phyloP scores from a whole-genome alignment of 2,113 vertebrate genomes.

The Capra hircus region DNA sequence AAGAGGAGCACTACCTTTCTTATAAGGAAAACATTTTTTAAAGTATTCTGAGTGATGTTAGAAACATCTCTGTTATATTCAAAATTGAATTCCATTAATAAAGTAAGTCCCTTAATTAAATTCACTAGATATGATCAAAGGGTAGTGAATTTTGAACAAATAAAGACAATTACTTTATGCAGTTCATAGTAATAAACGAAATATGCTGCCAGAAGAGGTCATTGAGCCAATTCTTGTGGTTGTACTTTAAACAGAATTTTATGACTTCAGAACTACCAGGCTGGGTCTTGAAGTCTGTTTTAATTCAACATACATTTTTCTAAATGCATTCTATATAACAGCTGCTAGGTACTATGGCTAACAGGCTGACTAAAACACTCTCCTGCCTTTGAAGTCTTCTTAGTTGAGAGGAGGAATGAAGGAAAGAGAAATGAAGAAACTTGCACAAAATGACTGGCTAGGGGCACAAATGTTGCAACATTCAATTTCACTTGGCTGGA shows the following conservation, averaged over 20 bases:
- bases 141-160: constrained; percentile 49
- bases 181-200: constrained; percentile 26
- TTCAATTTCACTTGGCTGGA: not conserved
- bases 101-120: not conserved
- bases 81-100: constrained; percentile 9
- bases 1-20: not conserved
- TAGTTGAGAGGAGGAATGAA: not conserved
- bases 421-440: constrained; percentile 4
- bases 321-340: not conserved
- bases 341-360: not conserved
- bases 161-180: constrained; percentile 38
- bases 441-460: not conserved
- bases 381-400: not conserved
- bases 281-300: not conserved
- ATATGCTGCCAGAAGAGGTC: constrained; percentile 18
- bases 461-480: not conserved
- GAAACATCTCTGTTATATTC: not conserved
- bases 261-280: constrained; percentile 32
- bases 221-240: not conserved
- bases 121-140: constrained; percentile 33
- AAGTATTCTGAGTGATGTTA: not conserved
- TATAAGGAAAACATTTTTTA: not conserved
- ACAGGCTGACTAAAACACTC: not conserved
- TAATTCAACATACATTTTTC: constrained; percentile 28
- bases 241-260: constrained; percentile 42